These are phyloP conservation scores for Drosophila basisetae DNA, from an alignment of 2,888 invertebrate species.

Conservation along the genomic window DNA sequence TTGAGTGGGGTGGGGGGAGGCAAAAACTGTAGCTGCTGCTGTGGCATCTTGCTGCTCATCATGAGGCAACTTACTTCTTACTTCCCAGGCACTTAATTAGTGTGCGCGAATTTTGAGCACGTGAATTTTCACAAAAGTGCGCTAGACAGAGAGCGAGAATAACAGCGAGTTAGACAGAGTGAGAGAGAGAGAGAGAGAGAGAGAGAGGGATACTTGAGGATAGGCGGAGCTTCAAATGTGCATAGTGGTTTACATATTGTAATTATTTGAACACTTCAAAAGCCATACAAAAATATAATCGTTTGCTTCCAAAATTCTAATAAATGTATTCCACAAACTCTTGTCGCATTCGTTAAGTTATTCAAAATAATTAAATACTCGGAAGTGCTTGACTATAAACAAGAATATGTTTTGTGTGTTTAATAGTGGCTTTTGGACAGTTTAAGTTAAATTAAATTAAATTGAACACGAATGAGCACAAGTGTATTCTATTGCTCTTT, in stretches of 20 bases:
- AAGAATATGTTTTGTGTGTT: not conserved
- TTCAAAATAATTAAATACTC: not conserved
- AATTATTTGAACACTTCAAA: not conserved
- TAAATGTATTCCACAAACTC: not conserved
- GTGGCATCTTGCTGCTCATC: constrained; percentile 62
- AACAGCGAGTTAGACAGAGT: not conserved
- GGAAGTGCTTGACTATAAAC: not conserved
- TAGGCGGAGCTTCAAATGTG: constrained; percentile 22
- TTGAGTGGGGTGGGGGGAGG: not conserved
- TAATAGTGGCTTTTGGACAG: not conserved
- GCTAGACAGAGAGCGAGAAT: constrained; percentile 19
- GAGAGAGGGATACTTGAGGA: constrained; percentile 1
- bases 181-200: not conserved
- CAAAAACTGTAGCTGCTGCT: constrained; percentile 18
- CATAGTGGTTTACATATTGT: constrained; percentile 26
- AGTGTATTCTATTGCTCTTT: not conserved
- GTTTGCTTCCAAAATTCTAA: not conserved
- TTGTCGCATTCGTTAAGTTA: not conserved
- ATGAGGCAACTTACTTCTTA: constrained; percentile 74
- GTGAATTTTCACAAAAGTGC: constrained; percentile 75
- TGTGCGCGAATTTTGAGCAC: constrained; percentile 79
- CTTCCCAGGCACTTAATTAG: constrained; percentile 78
- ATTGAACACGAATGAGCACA: not conserved
- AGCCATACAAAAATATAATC: not conserved
- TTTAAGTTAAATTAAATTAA: not conserved